Evolutionary conservation across 2,797 vertebrate species (phyloP).

Genomic region (Trematomus bernacchii): DNA sequence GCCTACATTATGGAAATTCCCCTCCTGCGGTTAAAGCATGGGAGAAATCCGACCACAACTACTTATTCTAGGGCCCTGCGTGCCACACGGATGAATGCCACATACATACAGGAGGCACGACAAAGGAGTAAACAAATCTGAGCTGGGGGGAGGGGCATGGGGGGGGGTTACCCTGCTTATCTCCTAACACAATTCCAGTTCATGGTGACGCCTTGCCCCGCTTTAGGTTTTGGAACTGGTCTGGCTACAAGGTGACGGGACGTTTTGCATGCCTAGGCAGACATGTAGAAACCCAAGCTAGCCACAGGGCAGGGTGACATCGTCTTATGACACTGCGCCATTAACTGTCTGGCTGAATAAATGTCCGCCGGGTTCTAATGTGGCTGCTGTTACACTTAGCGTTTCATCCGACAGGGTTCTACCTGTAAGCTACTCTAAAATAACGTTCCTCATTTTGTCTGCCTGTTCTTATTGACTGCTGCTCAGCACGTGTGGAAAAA

Average conservation of each 20-base stretch:
- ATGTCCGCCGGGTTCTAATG: conserved; percentile 49
- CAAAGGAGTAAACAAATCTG: conserved; percentile 74
- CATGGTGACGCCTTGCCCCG: conserved; percentile 47
- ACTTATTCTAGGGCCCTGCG: conserved; percentile 72
- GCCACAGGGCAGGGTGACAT: conserved; percentile 59
- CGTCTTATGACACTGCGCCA: conserved; percentile 65
- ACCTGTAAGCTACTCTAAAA: neutral
- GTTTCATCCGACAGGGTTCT: neutral
- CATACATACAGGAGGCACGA: conserved; percentile 61
- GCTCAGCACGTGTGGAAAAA: conserved; percentile 68
- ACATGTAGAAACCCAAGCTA: conserved; percentile 56
- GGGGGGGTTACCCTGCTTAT: conserved; percentile 66
- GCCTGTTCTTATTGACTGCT: conserved; percentile 36
- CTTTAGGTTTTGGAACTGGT: conserved; percentile 39
- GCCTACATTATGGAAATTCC: conserved; percentile 77
- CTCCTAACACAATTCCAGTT: conserved; percentile 65
- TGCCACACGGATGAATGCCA: too few relatives aligned
- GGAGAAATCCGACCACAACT: conserved; percentile 71
- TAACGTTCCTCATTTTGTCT: neutral
- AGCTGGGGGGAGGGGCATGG: conserved; percentile 4
- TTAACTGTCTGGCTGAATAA: conserved; percentile 64
- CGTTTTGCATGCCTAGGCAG: conserved; percentile 51
- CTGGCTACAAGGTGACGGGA: conserved; percentile 43
- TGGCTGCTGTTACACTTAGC: conserved; percentile 28
- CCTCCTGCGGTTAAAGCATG: conserved; percentile 78